Evolutionary conservation across 2,797 vertebrate genomes (phyloP), one percentile per base, ranked within the genome.

Genomic region (Acanthurus leucopareius): DNA sequence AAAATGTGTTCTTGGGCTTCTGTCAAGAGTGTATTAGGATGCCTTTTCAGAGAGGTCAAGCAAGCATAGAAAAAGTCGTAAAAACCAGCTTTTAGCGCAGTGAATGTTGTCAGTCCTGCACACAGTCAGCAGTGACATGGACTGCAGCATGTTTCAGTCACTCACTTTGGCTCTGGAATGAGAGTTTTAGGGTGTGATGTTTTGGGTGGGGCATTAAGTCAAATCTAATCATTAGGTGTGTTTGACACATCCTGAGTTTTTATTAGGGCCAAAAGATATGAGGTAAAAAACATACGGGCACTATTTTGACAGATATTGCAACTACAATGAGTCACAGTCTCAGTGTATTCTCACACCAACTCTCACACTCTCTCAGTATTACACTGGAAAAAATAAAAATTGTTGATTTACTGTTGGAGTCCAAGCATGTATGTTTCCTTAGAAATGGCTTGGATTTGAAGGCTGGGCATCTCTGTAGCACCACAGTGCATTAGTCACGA

Each of bases 171-270:
- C 76, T 84, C 32, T 84, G 85, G 80, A 85, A 88, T 88, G 75
- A 84, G 2, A 69, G 52, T 54, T 76, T 84, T 63, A 81, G 79
- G 87, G 88, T 71, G 87, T 81, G 78, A 70, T 49, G 45, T 47
- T 78, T 67, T 48, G 54, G 91, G 90, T 80, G 69, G 35, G 81
- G 85, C 83, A 69, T 54, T 10, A 69, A 68, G 47, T 40, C 32
- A 73, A 32, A 32, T 32, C 28, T 32, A 10, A 45, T 22, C 25
- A 32, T 48, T 58, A 72, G 6, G n/a, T 20, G 4, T 44, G 25
- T 47, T 51, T 35, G 53, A 63, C 16, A 62, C 20, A n/a, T 64
- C 42, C 49, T 56, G 15, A n/a, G 13, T 10, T 54, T 58, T 59
- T 60, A 20, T 40, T 11, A 66, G 2, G 16, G 5, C 1, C 58